Evolutionary conservation across 2,113 vertebrate genomes (phyloP).

Genomic region (Girardinichthys multiradiatus): DNA sequence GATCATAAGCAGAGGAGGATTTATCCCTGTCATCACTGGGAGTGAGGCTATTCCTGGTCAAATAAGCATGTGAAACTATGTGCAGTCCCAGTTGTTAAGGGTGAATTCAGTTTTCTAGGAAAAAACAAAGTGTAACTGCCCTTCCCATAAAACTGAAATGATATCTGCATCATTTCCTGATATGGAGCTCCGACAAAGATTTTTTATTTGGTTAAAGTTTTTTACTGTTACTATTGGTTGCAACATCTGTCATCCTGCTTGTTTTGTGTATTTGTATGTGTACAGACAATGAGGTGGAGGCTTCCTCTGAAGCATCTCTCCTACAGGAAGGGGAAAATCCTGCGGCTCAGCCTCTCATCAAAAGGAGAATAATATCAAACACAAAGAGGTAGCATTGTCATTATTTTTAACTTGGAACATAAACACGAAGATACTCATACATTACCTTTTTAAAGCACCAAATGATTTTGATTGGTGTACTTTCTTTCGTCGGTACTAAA

Average conservation of each 20-base stretch:
- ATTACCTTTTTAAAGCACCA: too few relatives aligned
- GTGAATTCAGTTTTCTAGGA: neutral
- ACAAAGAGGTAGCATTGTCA: conserved; percentile 37
- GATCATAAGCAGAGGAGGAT: conserved; percentile 6
- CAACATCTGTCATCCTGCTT: too few relatives aligned
- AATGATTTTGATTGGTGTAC: too few relatives aligned
- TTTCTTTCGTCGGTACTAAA: too few relatives aligned
- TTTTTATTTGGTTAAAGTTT: too few relatives aligned
- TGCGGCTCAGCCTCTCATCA: conserved; percentile 24
- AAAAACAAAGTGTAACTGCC: neutral
- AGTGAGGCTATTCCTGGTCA: conserved; percentile 45
- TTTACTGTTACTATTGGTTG: too few relatives aligned
- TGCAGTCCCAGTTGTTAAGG: too few relatives aligned
- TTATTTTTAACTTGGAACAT: too few relatives aligned
- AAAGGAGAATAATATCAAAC: conserved; percentile 36
- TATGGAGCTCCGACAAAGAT: neutral
- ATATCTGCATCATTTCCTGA: neutral
- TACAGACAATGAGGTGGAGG: conserved; percentile 43
- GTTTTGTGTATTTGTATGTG: conserved; percentile 16
- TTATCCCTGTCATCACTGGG: neutral
- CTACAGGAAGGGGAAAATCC: conserved; percentile 21
- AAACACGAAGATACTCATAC: too few relatives aligned
- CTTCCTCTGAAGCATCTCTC: neutral
- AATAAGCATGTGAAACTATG: conserved; percentile 39
- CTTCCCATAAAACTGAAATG: neutral